A percentile compares a stretch with the other conserved stretches of the same genome.
phyloP scores from a whole-genome alignment of 1,140 invertebrate species.

The Mya arenaria region DNA sequence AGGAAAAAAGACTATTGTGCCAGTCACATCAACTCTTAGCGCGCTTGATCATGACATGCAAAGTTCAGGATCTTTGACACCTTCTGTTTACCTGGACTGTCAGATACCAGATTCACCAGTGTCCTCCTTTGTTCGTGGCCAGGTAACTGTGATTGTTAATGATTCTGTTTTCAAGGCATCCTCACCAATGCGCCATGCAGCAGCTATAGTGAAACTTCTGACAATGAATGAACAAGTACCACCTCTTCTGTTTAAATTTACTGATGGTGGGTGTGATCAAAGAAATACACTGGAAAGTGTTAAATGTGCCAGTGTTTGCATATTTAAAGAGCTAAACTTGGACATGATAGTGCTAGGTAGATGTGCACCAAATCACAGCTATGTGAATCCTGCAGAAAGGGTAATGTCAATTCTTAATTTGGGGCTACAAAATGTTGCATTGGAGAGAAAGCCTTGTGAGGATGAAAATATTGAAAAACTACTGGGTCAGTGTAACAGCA shows the following conservation, averaged over 20 bases:
- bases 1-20: background rate
- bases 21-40: background rate
- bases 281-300: conserved; percentile 53
- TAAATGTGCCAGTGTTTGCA: conserved; percentile 27
- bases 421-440: conserved; percentile 43
- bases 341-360: conserved; percentile 54
- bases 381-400: conserved; percentile 60
- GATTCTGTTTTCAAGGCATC: conserved; percentile 60
- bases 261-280: conserved; percentile 65
- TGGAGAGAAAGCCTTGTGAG: background rate
- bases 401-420: conserved; percentile 58
- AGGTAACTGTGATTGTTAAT: conserved; percentile 56
- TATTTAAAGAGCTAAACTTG: conserved; percentile 54
- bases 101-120: conserved; percentile 16
- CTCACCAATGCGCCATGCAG: conserved; percentile 51
- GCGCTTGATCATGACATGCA: conserved; percentile 44
- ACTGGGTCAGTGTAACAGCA: background rate
- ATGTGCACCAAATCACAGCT: conserved; percentile 50
- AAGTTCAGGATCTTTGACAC: background rate
- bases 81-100: conserved; percentile 29
- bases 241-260: conserved; percentile 51
- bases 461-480: conserved; percentile 9
- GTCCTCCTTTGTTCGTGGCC: conserved; percentile 53
- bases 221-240: background rate
- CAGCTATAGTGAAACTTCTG: conserved; percentile 38